These are phyloP conservation scores for Muscicapa striata DNA, from an alignment of 2,797 vertebrate genomes.

Conservation along the genomic window DNA sequence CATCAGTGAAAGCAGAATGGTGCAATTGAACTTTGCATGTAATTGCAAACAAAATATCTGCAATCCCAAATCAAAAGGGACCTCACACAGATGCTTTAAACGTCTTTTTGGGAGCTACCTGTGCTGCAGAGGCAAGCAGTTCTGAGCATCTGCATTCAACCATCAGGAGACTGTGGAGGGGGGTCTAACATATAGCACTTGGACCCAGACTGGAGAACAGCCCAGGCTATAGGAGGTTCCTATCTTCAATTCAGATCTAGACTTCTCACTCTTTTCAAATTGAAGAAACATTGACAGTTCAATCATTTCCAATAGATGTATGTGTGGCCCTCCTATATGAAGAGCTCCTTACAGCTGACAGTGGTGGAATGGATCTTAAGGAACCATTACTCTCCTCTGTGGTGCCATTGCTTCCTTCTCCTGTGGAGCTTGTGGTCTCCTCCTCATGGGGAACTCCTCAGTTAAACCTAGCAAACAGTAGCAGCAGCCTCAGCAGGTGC, in stretches of 20 bases:
- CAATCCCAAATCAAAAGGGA: background rate
- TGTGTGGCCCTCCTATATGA: background rate
- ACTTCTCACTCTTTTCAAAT: background rate
- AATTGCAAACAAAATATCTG: background rate
- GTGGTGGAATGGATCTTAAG: background rate
- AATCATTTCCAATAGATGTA: background rate
- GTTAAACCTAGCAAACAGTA: background rate
- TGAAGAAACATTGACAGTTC: background rate
- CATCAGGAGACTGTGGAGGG: background rate
- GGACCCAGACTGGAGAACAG: background rate
- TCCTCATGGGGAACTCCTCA: background rate
- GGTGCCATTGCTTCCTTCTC: background rate
- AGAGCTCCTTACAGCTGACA: background rate
- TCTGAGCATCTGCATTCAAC: background rate
- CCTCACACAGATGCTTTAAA: background rate
- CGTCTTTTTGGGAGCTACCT: background rate
- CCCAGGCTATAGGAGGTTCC: background rate
- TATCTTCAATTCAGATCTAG: background rate
- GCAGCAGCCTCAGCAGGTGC: background rate
- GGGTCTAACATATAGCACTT: background rate
- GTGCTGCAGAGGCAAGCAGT: fast-evolving
- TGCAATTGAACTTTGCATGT: background rate
- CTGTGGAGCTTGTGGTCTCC: background rate
- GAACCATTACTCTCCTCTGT: background rate
- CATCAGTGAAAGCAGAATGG: background rate